Base-by-base conservation (phyloP, 1,140 invertebrate genomes). In the Lepidurus arcticus region DNA sequence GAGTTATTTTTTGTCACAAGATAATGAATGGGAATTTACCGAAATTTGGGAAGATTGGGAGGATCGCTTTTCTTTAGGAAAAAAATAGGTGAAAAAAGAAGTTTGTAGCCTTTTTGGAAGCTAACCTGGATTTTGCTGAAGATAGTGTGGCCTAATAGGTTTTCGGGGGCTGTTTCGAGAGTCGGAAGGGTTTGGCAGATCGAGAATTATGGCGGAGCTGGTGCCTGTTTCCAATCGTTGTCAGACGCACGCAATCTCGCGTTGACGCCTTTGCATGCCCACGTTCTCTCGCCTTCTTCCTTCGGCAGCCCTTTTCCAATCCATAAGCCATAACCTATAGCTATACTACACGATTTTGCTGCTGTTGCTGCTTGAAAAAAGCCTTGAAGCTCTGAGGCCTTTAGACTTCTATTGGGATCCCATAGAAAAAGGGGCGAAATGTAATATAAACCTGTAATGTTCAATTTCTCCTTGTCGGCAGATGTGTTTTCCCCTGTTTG, bases 121-220 rank as follows among this genome's bases (percentile, higher is more conserved):
- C 53, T 65, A 65, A 65, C 53, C 53, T 65, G 53, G n/a, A 65
- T 65, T 65, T 65, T 16, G 53, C 21, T 47, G 16, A 21, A n/a
- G 53, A 65, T 65, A 65, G 53, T 65, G 53, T 65, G 53, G 53
- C 53, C 53, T 65, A 65, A 65, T 65, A 65, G 53, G 53, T 65
- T 65, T 65, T 21, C 53, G 53, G 53, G 53, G 53, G 53, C 53
- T 65, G 53, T 21, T 65, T 65, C 53, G 53, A 65, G 21, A 65
- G 21, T 21, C 16, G 16, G 53, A 65, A 65, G 53, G 53, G 53
- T 65, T 65, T 65, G 53, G 53, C 53, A 65, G 53, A 65, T 21
- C 53, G 53, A 65, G 53, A 65, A 65, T 65, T 65, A 65, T 65
- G 53, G 53, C 53, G 53, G 8, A 65, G 53, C 53, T 65, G 53